Conservation (phyloP, 2,113 vertebrate species). For the Pterocles orientalis region DNA sequence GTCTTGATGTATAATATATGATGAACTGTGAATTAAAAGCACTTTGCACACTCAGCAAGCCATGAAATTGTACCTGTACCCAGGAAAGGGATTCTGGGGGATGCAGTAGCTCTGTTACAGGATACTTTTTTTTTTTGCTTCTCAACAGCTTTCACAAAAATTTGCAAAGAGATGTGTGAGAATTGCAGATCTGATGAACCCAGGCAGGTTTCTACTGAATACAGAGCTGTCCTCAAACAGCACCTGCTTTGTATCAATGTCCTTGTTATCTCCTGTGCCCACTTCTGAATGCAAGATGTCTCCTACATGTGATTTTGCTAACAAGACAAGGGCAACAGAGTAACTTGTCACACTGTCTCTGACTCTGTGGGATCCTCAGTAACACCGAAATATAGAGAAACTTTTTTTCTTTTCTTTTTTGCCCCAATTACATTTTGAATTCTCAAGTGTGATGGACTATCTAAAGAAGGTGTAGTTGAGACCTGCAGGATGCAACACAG, state of each 20-base stretch:
- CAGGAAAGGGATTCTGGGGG: neutral
- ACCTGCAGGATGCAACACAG: neutral
- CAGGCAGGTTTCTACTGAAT: neutral
- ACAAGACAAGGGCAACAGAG: neutral
- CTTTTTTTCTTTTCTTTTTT: too few relatives aligned
- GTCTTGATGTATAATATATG: neutral
- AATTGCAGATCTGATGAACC: neutral
- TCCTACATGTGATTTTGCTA: neutral
- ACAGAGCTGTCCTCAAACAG: neutral
- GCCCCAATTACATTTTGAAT: neutral
- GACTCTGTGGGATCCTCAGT: neutral
- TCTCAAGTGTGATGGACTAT: neutral
- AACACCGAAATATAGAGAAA: neutral
- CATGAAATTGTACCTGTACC: neutral
- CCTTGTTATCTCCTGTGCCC: neutral
- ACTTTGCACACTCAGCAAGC: neutral
- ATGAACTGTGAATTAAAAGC: too few relatives aligned
- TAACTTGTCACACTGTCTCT: neutral
- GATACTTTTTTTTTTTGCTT: neutral
- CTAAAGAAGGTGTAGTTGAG: neutral
- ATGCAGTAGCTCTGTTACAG: neutral
- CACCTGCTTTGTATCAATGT: neutral
- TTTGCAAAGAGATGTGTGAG: neutral
- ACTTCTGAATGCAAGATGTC: neutral
- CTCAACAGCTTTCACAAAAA: neutral